A percentile compares a stretch with the other conserved stretches of the same genome.
Evolutionary conservation across 1,140 invertebrate species (phyloP).

Genomic region (Anoplolepis gracilipes): DNA sequence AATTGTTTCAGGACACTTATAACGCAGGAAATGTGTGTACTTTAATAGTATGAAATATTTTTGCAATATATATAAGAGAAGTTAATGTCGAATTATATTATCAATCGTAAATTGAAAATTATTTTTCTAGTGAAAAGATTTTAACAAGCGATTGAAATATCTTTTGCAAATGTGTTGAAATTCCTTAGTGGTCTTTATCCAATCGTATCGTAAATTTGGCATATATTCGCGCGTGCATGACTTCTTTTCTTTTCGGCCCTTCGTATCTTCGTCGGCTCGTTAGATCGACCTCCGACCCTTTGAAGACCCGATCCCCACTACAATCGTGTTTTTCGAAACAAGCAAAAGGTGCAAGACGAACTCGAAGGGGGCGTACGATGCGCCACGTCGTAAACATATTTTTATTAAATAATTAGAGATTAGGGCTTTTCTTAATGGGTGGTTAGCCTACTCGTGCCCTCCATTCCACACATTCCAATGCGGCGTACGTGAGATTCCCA

Average conservation of each 20-base stretch:
- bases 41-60: neutral
- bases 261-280: constrained; percentile 69
- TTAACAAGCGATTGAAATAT: neutral
- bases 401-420: constrained; percentile 87
- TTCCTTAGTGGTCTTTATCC: neutral
- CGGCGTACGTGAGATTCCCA: constrained; percentile 85
- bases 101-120: neutral
- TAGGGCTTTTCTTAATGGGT: constrained; percentile 83
- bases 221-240: constrained; percentile 66
- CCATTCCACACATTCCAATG: constrained; percentile 84
- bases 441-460: constrained; percentile 85
- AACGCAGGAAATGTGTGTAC: neutral
- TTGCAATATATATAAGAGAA: neutral
- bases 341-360: constrained; percentile 66
- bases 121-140: neutral
- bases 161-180: neutral
- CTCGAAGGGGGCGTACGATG: constrained; percentile 80
- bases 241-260: constrained; percentile 71
- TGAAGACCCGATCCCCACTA: constrained; percentile 64
- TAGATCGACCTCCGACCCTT: constrained; percentile 82
- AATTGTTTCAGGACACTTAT: neutral
- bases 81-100: neutral
- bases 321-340: constrained; percentile 45
- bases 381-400: constrained; percentile 86
- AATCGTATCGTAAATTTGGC: constrained; percentile 68